Base-by-base conservation (phyloP, 2,797 vertebrate species). In the Setipinna tenuifilis region DNA sequence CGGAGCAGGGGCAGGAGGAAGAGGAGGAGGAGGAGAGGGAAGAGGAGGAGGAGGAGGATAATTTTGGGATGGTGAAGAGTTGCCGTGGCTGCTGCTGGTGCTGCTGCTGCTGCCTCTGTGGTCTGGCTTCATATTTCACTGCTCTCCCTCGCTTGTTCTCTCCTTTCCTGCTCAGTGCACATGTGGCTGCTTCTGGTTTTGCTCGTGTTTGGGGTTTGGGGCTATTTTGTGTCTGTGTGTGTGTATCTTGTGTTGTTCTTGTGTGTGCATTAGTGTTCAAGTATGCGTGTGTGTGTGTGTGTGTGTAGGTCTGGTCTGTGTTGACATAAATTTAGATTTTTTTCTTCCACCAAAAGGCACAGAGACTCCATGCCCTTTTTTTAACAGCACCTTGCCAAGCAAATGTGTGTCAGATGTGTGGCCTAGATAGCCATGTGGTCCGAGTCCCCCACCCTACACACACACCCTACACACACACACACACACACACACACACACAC, bases 351-450 rank as follows among this genome's bases (percentile, higher is more conserved):
- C 17, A 10, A 21, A 21, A 78, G 17, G 35, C 65, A 68, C 25
- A 10, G 65, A 68, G 71, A 19, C 35, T 78, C 17, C 71, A 41
- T 78, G 35, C 71, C 71, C 71, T 10, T 21, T 19, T 78, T 54
- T 54, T 54, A 41, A 44, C 71, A 85, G 86, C 68, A 71, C 83
- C 86, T 78, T 46, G 48, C 59, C 81, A 6, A 28, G 83, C 80
- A 87, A 85, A 86, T 86, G 6, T 81, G 0, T 80, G 83, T 82
- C 83, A 83, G 85, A 87, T 86, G 61, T 85, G 62, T 82, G 85
- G 54, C 86, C 85, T 84, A 80, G 81, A 88, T 86, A 75, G 46
- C 86, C 83, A 80, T 86, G 78, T 71, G 50, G 58, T 81, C n/a
- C 16, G 2, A 25, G 1, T 61, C 54, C 85, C 28, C 68, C 31